Evolutionary conservation across 2,797 vertebrate genomes (phyloP).

Genomic region (Alectoris magna): DNA sequence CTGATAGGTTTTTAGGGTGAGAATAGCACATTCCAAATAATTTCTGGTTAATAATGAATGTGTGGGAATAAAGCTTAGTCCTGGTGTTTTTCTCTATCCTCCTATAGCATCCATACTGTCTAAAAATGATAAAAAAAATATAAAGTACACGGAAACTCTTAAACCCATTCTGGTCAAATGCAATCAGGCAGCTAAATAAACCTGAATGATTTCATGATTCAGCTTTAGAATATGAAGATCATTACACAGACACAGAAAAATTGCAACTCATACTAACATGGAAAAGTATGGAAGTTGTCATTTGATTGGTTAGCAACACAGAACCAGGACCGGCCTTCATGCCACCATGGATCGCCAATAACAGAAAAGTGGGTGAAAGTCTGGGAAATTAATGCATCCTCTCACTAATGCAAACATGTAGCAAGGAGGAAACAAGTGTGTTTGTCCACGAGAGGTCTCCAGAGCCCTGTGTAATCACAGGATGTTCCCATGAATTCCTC

Average conservation of each 20-base stretch:
- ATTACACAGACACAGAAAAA: neutral
- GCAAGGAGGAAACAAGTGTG: neutral
- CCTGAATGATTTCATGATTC: neutral
- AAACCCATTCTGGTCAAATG: neutral
- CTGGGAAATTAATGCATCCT: neutral
- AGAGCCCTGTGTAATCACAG: constrained; percentile 40
- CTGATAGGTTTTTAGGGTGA: neutral
- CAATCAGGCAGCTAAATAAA: neutral
- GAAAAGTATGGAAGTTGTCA: neutral
- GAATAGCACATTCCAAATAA: neutral
- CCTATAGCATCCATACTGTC: neutral
- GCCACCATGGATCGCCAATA: rapidly evolving
- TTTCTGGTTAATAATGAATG: neutral
- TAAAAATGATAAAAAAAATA: neutral
- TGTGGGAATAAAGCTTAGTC: neutral
- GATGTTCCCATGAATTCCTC: neutral
- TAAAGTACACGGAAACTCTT: neutral
- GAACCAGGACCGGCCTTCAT: neutral
- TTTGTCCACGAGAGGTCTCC: constrained; percentile 73
- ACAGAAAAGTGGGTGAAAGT: neutral
- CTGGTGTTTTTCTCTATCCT: neutral
- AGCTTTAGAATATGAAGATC: neutral
- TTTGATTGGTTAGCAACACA: neutral
- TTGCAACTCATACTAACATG: neutral
- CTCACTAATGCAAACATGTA: rapidly evolving